Percentiles rank a stretch among this genome's conserved stretches.
Conservation (phyloP, 2,888 invertebrate genomes). For the Camponotus fellah region DNA sequence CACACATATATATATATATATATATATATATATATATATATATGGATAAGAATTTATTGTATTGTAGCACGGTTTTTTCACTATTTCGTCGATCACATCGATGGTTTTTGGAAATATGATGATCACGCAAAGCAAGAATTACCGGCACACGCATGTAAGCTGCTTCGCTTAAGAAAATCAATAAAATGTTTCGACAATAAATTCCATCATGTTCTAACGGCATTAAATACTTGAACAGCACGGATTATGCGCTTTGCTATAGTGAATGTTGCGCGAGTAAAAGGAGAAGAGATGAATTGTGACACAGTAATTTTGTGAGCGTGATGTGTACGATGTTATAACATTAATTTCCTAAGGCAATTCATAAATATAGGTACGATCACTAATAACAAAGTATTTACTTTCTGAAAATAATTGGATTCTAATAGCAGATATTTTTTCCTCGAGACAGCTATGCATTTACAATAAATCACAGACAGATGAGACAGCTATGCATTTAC, state of each 20-base stretch:
- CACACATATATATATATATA: too few relatives aligned
- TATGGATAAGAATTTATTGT: background rate
- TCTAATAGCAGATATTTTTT: background rate
- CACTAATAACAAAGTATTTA: background rate
- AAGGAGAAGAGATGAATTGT: constrained; percentile 23
- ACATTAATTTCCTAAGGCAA: background rate
- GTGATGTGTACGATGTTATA: background rate
- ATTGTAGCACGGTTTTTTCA: constrained; percentile 13
- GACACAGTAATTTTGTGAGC: background rate
- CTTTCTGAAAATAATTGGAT: background rate
- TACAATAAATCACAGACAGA: background rate
- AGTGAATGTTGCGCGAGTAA: constrained; percentile 18
- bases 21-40: too few relatives aligned
- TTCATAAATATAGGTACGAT: background rate
- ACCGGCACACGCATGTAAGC: constrained; percentile 8
- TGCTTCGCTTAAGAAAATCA: constrained; percentile 41
- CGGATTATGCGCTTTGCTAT: constrained; percentile 12
- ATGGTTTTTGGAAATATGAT: constrained; percentile 42
- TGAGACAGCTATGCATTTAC: background rate
- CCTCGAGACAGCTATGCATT: background rate
- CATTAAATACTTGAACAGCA: constrained; percentile 57
- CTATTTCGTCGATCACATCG: constrained; percentile 37
- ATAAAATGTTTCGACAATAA: constrained; percentile 44
- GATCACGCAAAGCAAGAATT: constrained; percentile 50
- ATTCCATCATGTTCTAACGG: constrained; percentile 54